Evolutionary conservation across 2,888 invertebrate species (phyloP).

Genomic region (Diarsia dahlii): DNA sequence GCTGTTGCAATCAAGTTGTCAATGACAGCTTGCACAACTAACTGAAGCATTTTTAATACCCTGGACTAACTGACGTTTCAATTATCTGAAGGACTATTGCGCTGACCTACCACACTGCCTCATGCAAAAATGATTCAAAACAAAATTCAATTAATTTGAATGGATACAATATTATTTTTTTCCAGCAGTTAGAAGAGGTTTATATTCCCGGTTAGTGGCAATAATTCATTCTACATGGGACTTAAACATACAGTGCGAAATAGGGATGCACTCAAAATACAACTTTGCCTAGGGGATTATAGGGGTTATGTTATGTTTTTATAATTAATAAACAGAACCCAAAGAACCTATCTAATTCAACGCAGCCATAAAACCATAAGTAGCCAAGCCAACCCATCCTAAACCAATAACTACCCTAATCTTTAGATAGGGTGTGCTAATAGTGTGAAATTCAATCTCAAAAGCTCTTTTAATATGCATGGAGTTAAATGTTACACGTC

Average conservation of each 20-base stretch:
- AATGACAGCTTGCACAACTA: constrained; percentile 10
- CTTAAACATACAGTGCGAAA: neutral
- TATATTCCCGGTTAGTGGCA: neutral
- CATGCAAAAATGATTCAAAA: neutral
- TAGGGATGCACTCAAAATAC: neutral
- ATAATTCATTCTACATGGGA: neutral
- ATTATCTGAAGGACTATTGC: neutral
- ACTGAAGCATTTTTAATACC: neutral
- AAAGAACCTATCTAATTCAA: neutral
- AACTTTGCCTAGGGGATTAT: neutral
- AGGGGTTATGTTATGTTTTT: neutral
- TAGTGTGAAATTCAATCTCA: constrained; percentile 57
- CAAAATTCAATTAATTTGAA: neutral
- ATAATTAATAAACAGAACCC: neutral
- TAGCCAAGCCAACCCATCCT: constrained; percentile 27
- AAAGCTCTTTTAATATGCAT: constrained; percentile 61
- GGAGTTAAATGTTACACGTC: constrained; percentile 53
- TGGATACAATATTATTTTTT: neutral
- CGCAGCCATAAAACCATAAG: constrained; percentile 1
- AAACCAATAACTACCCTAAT: constrained; percentile 53
- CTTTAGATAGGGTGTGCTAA: constrained; percentile 39
- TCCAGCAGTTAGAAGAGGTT: neutral
- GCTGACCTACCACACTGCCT: neutral
- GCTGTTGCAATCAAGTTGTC: neutral
- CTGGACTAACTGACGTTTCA: neutral